These are phyloP conservation scores for Drosophila trichaetosa DNA, from an alignment of 2,888 invertebrate genomes.

Conservation along the genomic window DNA sequence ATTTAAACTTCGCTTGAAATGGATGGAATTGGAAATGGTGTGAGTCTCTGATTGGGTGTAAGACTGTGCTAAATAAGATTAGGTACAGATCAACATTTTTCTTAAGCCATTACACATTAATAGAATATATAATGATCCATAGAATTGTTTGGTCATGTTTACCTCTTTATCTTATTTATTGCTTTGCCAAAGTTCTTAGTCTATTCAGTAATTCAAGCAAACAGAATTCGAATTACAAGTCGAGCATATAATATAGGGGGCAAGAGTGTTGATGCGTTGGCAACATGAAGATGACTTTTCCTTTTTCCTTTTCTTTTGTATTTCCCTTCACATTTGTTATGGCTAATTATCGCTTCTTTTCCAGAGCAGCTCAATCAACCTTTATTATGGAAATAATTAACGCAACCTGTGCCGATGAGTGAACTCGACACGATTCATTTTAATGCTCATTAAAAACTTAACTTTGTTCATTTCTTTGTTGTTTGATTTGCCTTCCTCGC, in stretches of 20 bases:
- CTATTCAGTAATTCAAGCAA: neutral
- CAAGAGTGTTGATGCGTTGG: neutral
- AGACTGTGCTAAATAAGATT: neutral
- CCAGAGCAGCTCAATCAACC: constrained; percentile 6
- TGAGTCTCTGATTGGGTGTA: neutral
- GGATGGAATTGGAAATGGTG: too few relatives aligned
- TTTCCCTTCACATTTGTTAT: neutral
- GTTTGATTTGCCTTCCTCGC: neutral
- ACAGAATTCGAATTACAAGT: neutral
- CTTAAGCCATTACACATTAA: neutral
- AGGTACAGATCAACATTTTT: neutral
- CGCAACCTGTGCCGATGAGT: constrained; percentile 1
- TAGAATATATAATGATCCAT: neutral
- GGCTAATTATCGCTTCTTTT: constrained; percentile 10
- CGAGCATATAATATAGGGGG: neutral
- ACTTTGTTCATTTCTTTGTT: constrained; percentile 7
- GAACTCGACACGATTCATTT: neutral
- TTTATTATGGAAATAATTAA: constrained; percentile 36
- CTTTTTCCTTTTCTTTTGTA: neutral
- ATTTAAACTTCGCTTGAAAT: neutral
- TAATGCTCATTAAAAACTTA: constrained; percentile 30
- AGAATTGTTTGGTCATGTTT: neutral
- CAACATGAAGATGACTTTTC: neutral
- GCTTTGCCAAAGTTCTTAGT: neutral
- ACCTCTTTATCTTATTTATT: neutral